Conservation (phyloP, 2,797 vertebrate genomes). For the Pogoniulus pusillus region DNA sequence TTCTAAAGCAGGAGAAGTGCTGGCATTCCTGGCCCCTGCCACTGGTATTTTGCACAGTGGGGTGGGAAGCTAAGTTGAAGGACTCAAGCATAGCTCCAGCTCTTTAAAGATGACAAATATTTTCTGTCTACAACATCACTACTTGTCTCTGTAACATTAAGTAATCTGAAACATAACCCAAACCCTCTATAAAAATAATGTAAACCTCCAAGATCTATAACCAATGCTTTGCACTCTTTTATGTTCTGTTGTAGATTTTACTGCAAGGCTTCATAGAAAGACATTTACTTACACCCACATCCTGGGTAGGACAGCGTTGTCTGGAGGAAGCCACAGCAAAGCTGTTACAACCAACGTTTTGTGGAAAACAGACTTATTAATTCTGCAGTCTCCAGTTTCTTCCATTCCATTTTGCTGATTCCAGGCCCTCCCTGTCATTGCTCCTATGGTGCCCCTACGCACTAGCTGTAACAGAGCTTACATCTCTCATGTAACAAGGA, state of each 20-base stretch:
- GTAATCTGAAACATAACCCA: constrained; percentile 33
- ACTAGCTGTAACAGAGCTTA: background rate
- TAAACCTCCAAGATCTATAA: constrained; percentile 16
- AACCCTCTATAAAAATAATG: constrained; percentile 36
- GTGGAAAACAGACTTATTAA: constrained; percentile 24
- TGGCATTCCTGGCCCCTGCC: background rate
- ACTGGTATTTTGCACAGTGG: background rate
- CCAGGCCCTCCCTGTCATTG: background rate
- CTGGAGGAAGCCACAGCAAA: constrained; percentile 57
- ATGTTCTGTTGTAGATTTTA: constrained; percentile 39
- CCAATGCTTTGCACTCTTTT: background rate
- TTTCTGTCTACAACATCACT: background rate
- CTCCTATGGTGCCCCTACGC: background rate
- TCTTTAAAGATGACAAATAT: background rate
- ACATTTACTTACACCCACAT: constrained; percentile 34
- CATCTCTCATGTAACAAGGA: background rate
- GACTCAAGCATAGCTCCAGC: background rate
- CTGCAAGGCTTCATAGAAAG: constrained; percentile 32
- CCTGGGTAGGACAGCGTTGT: constrained; percentile 32
- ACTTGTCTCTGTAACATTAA: background rate
- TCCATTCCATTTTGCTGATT: background rate
- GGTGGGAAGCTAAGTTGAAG: background rate
- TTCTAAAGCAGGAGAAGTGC: background rate
- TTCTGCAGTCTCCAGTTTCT: constrained; percentile 2
- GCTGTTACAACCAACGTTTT: background rate